phyloP scores from a whole-genome alignment of 2,797 vertebrate species.

The Sparus aurata region DNA sequence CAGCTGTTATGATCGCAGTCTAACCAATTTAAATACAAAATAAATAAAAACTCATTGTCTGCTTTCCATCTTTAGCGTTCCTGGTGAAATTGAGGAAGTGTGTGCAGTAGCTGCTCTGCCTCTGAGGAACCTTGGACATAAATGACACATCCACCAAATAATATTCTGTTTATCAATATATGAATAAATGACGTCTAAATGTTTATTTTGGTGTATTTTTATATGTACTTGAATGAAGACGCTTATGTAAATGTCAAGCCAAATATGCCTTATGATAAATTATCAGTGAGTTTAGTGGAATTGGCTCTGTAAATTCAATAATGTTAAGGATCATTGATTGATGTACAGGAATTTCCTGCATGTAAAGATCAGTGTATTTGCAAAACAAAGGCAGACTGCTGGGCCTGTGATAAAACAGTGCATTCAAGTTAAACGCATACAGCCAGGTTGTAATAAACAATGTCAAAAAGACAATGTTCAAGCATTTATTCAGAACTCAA shows the following conservation, averaged over 20 bases:
- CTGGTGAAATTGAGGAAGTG: constrained; percentile 93
- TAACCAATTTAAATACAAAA: neutral
- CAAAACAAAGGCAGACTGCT: neutral
- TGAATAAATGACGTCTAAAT: constrained; percentile 6
- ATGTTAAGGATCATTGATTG: neutral
- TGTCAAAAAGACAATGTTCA: constrained; percentile 12
- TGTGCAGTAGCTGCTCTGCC: constrained; percentile 34
- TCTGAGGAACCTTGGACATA: neutral
- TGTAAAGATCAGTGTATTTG: neutral
- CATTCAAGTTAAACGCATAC: neutral
- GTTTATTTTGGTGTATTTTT: neutral
- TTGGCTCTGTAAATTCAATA: neutral
- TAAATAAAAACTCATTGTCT: neutral
- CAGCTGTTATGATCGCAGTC: neutral
- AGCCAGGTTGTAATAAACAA: neutral
- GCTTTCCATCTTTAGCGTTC: constrained; percentile 87
- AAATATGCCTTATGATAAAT: neutral
- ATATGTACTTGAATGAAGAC: neutral
- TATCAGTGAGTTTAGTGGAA: neutral
- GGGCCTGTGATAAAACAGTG: neutral
- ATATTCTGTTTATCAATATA: constrained; percentile 1
- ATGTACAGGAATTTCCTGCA: neutral
- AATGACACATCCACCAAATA: neutral
- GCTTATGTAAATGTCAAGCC: neutral
- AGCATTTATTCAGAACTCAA: constrained; percentile 62